phyloP scores from a whole-genome alignment of 1,140 invertebrate species.

The Nephila pilipes region DNA sequence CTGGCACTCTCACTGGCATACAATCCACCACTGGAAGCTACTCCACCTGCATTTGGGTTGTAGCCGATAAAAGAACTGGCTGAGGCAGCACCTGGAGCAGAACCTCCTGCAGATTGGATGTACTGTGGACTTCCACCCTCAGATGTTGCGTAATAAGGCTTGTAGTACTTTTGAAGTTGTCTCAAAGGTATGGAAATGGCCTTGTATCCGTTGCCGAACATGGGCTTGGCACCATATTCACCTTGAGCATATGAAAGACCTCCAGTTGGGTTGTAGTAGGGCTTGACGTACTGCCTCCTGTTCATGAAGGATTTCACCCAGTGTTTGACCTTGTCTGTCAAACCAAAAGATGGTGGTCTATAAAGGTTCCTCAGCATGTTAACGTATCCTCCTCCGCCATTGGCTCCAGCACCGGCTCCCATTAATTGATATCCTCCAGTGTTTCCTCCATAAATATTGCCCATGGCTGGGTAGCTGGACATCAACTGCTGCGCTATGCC shows the following conservation, averaged over 20 bases:
- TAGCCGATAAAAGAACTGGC: not conserved
- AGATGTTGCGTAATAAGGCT: constrained; percentile 59
- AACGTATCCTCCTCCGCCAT: not conserved
- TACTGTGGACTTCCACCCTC: constrained; percentile 48
- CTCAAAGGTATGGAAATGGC: constrained; percentile 67
- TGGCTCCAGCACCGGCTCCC: constrained; percentile 8
- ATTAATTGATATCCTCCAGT: constrained; percentile 46
- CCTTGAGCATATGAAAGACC: constrained; percentile 27
- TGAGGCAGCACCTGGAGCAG: not conserved
- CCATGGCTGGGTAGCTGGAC: constrained; percentile 18
- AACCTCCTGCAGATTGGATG: constrained; percentile 1
- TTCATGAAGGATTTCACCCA: constrained; percentile 75
- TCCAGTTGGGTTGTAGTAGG: constrained; percentile 59
- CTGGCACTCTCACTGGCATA: constrained; percentile 65
- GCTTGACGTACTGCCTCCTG: constrained; percentile 67
- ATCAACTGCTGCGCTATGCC: constrained; percentile 69
- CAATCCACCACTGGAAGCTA: constrained; percentile 30
- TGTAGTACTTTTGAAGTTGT: constrained; percentile 75
- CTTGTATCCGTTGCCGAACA: constrained; percentile 61
- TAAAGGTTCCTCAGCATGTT: constrained; percentile 71
- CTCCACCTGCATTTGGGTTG: constrained; percentile 22
- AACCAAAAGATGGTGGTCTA: constrained; percentile 53
- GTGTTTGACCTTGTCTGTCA: constrained; percentile 69
- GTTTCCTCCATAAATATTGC: constrained; percentile 24
- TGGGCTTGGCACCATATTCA: constrained; percentile 60